These are phyloP conservation scores for Prosapia bicincta DNA, from an alignment of 2,888 invertebrate genomes.

Conservation along the genomic window DNA sequence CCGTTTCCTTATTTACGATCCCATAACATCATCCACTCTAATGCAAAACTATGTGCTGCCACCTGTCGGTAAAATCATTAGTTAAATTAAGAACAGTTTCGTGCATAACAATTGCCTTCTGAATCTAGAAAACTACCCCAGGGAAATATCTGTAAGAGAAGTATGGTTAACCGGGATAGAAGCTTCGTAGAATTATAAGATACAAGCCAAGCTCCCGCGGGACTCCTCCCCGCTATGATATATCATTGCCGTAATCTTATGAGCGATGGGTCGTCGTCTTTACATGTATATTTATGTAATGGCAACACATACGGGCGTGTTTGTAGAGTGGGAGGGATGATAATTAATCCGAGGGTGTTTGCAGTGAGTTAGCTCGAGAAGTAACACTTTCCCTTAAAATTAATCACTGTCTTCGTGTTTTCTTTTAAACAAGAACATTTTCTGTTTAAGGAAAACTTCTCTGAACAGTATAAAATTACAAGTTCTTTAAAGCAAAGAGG, in stretches of 20 bases:
- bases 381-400: too few relatives aligned
- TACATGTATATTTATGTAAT: not conserved
- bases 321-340: not conserved
- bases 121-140: not conserved
- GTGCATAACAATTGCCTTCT: not conserved
- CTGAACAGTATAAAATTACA: too few relatives aligned
- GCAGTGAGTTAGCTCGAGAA: not conserved
- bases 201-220: not conserved
- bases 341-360: not conserved
- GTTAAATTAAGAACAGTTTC: not conserved
- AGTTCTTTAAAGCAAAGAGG: too few relatives aligned
- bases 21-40: not conserved
- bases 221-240: not conserved
- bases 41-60: not conserved
- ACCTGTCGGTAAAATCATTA: not conserved
- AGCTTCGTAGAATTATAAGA: not conserved
- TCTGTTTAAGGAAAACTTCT: too few relatives aligned
- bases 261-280: not conserved
- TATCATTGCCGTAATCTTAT: not conserved
- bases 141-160: slow-evolving; percentile 2
- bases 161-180: not conserved
- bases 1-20: not conserved
- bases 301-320: not conserved
- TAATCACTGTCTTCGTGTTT: too few relatives aligned
- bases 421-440: too few relatives aligned